phyloP scores from a whole-genome alignment of 2,797 vertebrate species.

The Falco peregrinus region DNA sequence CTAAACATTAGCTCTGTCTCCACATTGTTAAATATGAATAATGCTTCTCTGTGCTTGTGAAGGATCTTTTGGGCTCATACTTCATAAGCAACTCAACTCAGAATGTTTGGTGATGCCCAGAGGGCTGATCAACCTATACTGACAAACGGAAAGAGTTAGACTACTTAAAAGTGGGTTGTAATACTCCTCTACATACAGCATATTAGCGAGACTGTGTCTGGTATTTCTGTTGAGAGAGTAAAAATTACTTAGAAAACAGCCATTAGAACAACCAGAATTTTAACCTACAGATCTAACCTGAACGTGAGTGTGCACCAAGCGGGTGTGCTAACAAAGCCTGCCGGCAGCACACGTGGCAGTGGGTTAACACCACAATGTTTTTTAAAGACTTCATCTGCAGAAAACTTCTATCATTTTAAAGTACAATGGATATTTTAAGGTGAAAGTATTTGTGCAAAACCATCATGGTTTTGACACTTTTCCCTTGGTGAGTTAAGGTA shows the following conservation, averaged over 20 bases:
- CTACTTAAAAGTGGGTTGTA: neutral
- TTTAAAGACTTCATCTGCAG: rapidly evolving
- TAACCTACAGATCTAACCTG: rapidly evolving
- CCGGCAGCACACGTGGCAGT: rapidly evolving
- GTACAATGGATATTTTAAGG: neutral
- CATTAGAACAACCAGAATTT: neutral
- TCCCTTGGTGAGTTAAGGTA: neutral
- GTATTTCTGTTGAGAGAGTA: neutral
- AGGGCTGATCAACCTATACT: neutral
- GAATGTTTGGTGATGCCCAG: neutral
- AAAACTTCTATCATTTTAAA: neutral
- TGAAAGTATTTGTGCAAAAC: neutral
- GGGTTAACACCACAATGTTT: neutral
- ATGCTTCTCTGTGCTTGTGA: neutral
- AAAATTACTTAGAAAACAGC: neutral
- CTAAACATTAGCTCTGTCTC: neutral
- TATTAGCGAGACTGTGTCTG: neutral
- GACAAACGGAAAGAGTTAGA: neutral
- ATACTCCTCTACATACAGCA: rapidly evolving
- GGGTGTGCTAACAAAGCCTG: neutral
- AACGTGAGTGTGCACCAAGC: rapidly evolving
- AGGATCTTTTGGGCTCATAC: neutral
- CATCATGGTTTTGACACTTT: neutral
- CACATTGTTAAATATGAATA: rapidly evolving
- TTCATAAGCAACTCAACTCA: neutral